A percentile compares a stretch with the other conserved stretches of the same genome.
phyloP scores from a whole-genome alignment of 2,797 vertebrate species.

The Rhabdophis nuchalis region DNA sequence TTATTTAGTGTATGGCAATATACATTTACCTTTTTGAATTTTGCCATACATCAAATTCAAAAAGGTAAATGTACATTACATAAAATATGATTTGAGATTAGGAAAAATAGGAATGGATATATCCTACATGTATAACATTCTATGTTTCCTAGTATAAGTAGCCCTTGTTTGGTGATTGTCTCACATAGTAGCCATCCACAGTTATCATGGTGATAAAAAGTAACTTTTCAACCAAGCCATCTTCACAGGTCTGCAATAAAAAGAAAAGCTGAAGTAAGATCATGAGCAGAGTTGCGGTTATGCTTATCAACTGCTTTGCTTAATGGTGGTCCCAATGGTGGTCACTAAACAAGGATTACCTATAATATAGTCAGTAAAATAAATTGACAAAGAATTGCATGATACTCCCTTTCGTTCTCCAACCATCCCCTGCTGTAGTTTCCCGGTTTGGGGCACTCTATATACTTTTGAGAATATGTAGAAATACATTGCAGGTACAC shows the following conservation, averaged over 20 bases:
- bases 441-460: background rate
- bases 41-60: background rate
- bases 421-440: background rate
- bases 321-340: background rate
- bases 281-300: background rate
- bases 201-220: background rate
- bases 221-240: background rate
- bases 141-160: background rate
- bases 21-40: no score
- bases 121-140: background rate
- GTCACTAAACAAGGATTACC: background rate
- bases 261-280: background rate
- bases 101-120: background rate
- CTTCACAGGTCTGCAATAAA: background rate
- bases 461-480: background rate
- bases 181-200: background rate
- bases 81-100: background rate
- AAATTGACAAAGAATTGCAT: background rate
- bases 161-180: background rate
- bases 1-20: no score
- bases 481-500: background rate
- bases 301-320: background rate
- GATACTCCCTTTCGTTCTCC: background rate
- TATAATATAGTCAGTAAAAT: background rate
- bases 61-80: background rate